Base-by-base conservation (phyloP, 2,797 vertebrate genomes). In the Nyctibius grandis region DNA sequence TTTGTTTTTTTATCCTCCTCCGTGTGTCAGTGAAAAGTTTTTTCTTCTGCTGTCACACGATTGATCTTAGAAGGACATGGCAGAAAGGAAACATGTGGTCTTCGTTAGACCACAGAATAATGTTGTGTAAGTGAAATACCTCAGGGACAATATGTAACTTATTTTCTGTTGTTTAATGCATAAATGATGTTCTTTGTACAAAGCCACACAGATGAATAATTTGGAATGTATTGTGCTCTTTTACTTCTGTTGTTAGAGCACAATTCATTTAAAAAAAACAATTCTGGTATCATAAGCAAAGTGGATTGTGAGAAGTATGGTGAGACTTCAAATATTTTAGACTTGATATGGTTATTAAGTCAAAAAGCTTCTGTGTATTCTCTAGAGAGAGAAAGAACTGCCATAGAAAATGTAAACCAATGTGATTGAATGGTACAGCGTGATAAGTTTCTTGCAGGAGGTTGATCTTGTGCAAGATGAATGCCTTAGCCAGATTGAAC, bases 51-150 rank as follows among this genome's bases (percentile, higher is more conserved):
- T 65, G 57, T 78, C 81, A 59, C 61, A 51, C 10, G 34, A 7
- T 59, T 65, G 45, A 67, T 93, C 48, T 87, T 91, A 82, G 51
- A 74, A 86, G 67, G 67, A 82, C 19, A 25, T 74, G n/a, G 45
- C 74, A 63, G 73, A 90, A 85, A 23, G 63, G 56, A 95, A 93
- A 54, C 75, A 42, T 31, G 56, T 75, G 53, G 82, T 91, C 85
- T 91, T 70, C 3, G 3, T 95, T 89, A 96, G 88, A 83, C 57
- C 64, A 72, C 72, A 92, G 85, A 89, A 68, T 89, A 61, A 68
- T 47, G 53, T 70, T 97, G 59, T 77, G 73, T 88, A 75, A 91
- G 57, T 96, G 42, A 68, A 95, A 75, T 92, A 93, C 76, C 72
- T 96, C 57, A 54, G 92, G 75, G 48, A 85, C 92, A 85, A 76